Evolutionary conservation across 2,113 vertebrate genomes (phyloP).

Genomic region (Sclerurus mexicanus): DNA sequence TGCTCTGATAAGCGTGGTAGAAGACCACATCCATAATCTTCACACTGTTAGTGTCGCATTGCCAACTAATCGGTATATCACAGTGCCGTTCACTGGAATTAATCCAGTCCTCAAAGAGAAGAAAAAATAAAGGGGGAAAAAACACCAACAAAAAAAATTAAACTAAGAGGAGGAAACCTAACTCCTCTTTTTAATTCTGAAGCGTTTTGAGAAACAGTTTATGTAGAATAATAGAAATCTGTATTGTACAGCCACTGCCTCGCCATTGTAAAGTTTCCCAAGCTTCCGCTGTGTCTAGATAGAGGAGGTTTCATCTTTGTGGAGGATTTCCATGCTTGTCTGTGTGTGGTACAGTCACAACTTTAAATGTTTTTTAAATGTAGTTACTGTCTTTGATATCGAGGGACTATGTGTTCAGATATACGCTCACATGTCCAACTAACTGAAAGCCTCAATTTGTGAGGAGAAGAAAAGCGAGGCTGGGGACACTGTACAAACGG

Average conservation of each 20-base stretch:
- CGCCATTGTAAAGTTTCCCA: conserved; percentile 68
- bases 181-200: conserved; percentile 58
- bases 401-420: conserved; percentile 80
- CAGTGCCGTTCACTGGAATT: conserved; percentile 22
- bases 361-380: conserved; percentile 82
- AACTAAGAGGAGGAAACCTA: conserved; percentile 59
- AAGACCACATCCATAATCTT: conserved; percentile 6
- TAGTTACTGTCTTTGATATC: conserved; percentile 83
- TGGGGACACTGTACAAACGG: conserved; percentile 82
- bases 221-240: conserved; percentile 67
- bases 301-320: conserved; percentile 76
- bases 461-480: conserved; percentile 82
- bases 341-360: conserved; percentile 78
- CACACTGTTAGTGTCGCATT: neutral
- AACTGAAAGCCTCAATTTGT: conserved; percentile 84
- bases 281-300: conserved; percentile 72
- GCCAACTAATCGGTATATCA: conserved; percentile 18
- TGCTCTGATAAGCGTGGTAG: neutral
- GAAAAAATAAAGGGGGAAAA: neutral
- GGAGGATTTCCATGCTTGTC: conserved; percentile 80
- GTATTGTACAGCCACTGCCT: conserved; percentile 61
- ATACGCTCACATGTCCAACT: conserved; percentile 82
- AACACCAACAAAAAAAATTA: conserved; percentile 50
- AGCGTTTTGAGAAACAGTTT: conserved; percentile 61
- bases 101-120: conserved; percentile 36